Conservation (phyloP, 2,888 invertebrate species). For the Suillia variegata region DNA sequence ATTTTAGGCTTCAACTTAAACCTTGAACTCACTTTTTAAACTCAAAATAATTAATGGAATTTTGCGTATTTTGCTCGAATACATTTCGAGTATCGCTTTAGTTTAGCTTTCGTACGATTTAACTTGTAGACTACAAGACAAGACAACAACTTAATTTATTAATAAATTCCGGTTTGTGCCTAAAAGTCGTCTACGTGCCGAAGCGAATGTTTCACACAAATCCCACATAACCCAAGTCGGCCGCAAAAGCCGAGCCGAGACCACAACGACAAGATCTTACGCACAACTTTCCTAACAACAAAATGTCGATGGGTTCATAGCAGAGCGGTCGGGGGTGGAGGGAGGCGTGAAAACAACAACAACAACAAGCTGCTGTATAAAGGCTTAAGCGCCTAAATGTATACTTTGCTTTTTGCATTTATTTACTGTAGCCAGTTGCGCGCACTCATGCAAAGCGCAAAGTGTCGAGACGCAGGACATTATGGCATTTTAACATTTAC, state of each 20-base stretch:
- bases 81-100: no score
- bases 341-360: neutral
- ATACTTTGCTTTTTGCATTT: neutral
- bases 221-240: neutral
- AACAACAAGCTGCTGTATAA: neutral
- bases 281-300: neutral
- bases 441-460: neutral
- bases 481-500: conserved; percentile 15
- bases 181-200: neutral
- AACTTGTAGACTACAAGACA: conserved; percentile 4
- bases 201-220: neutral
- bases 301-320: no score
- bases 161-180: conserved; percentile 4
- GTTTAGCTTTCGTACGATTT: neutral
- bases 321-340: no score
- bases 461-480: conserved; percentile 4
- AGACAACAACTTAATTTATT: conserved; percentile 5
- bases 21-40: no score
- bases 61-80: no score
- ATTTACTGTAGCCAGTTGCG: neutral
- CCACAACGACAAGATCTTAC: neutral
- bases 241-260: neutral
- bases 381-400: conserved; percentile 5
- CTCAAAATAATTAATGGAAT: no score
- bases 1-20: no score